Evolutionary conservation across 2,113 vertebrate genomes (phyloP), one percentile per base, ranked within the genome.

Genomic region (Hypanus sabinus): DNA sequence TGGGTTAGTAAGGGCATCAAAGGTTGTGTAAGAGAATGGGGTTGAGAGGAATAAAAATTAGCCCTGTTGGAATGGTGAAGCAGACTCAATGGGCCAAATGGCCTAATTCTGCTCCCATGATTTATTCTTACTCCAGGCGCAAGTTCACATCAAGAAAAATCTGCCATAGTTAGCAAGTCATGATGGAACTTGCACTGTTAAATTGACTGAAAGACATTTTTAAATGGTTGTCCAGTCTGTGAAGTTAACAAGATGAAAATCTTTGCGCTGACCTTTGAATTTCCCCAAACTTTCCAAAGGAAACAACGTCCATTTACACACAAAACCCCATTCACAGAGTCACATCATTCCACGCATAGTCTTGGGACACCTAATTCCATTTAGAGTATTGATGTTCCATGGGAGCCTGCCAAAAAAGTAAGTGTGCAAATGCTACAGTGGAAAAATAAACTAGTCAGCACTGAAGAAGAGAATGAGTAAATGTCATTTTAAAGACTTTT

Each of bases 371-470:
- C 85, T 90, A 60, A 68, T 90, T 90, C 60, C n/a, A 30, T 65
- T 33, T 65, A 60, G 85, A 90, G 60, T 33, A 62, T 65, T 12
- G 30, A 90, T n/a, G 33, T 90, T 90, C 85, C 85, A 90, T 65
- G n/a, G 33, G 11, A 20, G 60, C 27, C 57, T 90, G 85, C 85
- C 85, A 90, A 90, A 30, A 90, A 90, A 33, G 65, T n/a, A 65
- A 90, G 14, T 90, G 85, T 65, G n/a, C 60, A 65, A 65, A 90
- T 90, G 62, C 85, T 20, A 62, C 60, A 90, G 30, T 90, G 85
- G 60, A 68, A 90, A 90, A 68, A 14, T 36, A 88, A 88, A 88
- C 57, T 30, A 60, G 57, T 10, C 55, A n/a, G 12, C 3, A 16
- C 1, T 65, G 60, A 68, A 65, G 30, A 27, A 90, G 30, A 16